Evolutionary conservation across 2,797 vertebrate genomes (phyloP).

Genomic region (Gymnoscopelus microlampas): DNA sequence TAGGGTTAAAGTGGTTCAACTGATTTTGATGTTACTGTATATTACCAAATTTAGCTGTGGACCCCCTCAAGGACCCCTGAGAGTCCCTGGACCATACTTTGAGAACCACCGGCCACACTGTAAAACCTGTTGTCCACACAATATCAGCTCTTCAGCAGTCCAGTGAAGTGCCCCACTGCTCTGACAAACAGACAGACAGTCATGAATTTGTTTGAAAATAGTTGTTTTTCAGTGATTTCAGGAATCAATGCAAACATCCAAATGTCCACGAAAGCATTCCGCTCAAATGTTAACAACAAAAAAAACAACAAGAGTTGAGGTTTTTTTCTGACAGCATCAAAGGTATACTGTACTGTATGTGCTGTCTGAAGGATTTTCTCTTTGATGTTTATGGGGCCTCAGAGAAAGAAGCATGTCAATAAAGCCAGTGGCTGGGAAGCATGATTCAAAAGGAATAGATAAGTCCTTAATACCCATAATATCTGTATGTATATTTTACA

Average conservation of each 20-base stretch:
- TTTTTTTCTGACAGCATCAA: neutral
- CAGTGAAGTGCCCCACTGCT: neutral
- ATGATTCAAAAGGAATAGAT: constrained; percentile 72
- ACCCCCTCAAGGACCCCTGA: no score
- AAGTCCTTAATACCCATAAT: constrained; percentile 56
- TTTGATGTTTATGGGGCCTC: constrained; percentile 30
- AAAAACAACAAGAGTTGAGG: no score
- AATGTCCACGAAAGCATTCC: neutral
- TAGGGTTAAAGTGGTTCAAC: no score
- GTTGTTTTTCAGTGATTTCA: neutral
- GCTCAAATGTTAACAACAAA: no score
- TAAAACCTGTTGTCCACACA: no score
- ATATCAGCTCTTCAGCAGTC: no score
- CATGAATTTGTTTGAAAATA: neutral
- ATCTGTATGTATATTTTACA: constrained; percentile 65
- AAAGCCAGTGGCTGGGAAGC: constrained; percentile 43
- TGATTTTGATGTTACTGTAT: no score
- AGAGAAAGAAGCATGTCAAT: constrained; percentile 31
- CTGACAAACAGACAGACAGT: neutral
- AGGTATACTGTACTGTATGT: neutral
- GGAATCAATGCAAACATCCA: neutral
- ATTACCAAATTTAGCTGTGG: no score
- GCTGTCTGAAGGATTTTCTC: neutral
- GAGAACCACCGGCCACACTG: no score
- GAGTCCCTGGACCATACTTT: no score